Percentiles rank a stretch among this genome's conserved stretches.
Conservation (phyloP, 1,140 invertebrate species). For the Diploscapter pachys region DNA sequence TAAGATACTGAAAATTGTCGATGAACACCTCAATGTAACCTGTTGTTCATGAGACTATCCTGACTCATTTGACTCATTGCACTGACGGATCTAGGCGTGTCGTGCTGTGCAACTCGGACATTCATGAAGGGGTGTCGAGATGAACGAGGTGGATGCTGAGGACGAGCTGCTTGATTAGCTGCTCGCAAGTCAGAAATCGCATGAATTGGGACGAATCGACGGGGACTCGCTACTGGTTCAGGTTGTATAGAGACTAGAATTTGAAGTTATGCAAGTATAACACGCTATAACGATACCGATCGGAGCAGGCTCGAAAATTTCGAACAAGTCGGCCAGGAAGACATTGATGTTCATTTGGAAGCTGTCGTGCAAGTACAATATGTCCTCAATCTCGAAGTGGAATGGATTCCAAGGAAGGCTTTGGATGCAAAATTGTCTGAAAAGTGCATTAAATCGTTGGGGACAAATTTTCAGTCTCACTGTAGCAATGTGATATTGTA, state of each 20-base stretch:
- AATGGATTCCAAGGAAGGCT: constrained; percentile 82
- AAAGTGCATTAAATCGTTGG: constrained; percentile 7
- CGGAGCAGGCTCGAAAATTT: constrained; percentile 72
- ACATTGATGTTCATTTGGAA: constrained; percentile 78
- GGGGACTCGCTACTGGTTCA: constrained; percentile 30
- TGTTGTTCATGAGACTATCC: constrained; percentile 25
- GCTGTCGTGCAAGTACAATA: constrained; percentile 82
- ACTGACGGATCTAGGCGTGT: constrained; percentile 10
- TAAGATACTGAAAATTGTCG: neutral
- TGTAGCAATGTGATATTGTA: constrained; percentile 86
- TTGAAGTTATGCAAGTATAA: no score
- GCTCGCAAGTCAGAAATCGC: constrained; percentile 52
- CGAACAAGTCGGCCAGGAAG: constrained; percentile 91
- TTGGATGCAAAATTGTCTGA: constrained; percentile 72
- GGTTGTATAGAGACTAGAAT: neutral
- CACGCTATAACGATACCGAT: constrained; percentile 12
- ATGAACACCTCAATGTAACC: neutral
- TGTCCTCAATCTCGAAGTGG: constrained; percentile 90
- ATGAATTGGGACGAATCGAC: constrained; percentile 52
- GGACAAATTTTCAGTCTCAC: constrained; percentile 44
- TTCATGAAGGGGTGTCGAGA: constrained; percentile 11
- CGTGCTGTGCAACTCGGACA: constrained; percentile 3
- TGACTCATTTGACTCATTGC: constrained; percentile 31
- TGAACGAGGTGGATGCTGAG: constrained; percentile 46
- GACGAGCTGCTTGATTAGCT: constrained; percentile 45